Evolutionary conservation across 2,797 vertebrate species (phyloP).

Genomic region (Thripadectes ignobilis): DNA sequence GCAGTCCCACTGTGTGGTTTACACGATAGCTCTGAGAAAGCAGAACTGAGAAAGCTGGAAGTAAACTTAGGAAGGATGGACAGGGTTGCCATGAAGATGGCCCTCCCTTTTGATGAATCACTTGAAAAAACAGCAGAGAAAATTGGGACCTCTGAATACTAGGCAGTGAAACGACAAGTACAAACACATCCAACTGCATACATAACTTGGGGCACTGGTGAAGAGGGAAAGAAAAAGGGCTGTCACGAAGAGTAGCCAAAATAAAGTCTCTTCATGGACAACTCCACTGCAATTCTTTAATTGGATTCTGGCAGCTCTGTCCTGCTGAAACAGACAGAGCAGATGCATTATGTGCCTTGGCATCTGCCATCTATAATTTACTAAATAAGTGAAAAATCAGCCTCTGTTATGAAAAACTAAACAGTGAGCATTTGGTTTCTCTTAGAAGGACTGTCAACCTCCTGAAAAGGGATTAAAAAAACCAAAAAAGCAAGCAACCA

Average conservation of each 20-base stretch:
- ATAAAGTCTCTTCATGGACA: conserved; percentile 11
- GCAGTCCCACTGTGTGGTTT: not conserved
- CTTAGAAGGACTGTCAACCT: conserved; percentile 17
- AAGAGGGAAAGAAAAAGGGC: not conserved
- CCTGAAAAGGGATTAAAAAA: not conserved
- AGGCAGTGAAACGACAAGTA: not conserved
- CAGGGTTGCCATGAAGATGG: not conserved
- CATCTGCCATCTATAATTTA: conserved; percentile 59
- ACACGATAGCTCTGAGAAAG: not conserved
- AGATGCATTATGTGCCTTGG: conserved; percentile 45
- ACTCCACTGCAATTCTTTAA: conserved; percentile 40
- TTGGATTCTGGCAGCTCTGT: conserved; percentile 31
- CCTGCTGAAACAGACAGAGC: not conserved
- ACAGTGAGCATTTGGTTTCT: conserved; percentile 50
- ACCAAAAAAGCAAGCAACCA: not conserved
- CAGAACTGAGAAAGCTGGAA: not conserved
- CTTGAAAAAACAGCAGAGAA: not conserved
- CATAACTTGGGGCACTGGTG: not conserved
- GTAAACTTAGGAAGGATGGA: not conserved
- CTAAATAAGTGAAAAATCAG: conserved; percentile 56
- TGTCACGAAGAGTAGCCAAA: not conserved
- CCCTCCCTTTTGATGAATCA: not conserved
- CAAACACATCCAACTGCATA: not conserved
- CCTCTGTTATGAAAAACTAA: conserved; percentile 40
- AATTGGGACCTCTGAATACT: not conserved